Evolutionary conservation across 2,888 invertebrate species (phyloP), one percentile per base, ranked within the genome.

Genomic region (Parochlus steinenii): DNA sequence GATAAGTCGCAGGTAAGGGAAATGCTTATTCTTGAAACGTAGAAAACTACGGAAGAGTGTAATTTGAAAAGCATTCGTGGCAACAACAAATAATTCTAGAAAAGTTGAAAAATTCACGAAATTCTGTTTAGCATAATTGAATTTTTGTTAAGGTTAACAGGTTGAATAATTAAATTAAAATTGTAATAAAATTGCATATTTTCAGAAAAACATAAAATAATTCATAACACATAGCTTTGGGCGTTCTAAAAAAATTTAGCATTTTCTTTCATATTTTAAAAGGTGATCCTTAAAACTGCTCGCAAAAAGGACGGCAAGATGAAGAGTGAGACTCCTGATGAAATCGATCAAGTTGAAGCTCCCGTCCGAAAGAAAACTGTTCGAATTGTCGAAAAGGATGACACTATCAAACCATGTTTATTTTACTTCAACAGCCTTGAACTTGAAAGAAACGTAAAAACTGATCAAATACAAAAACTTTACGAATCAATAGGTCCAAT

Each of bases 401-500:
- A 39, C 5, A 22, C 10, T 1, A 30, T 45, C 4, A 49, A 52
- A 31, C 46, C 49, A 2, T 57, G 53, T 18, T 47, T 48, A 4
- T 46, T 48, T 2, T 89, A 74, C 52, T 86, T 86, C 53, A 66
- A 67, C 33, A 65, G 71, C 42, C 63, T 90, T 41, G 74, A 78
- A 39, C 61, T 63, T 19, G 68, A 71, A 38, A 67, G 89, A 2
- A 67, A 72, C 1, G 70, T 74, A 38, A 71, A 77, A 31, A 62
- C 78, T 5, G 70, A 74, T 3, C 56, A 64, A 5, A 65, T 90
- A 52, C 63, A 71, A 1, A 69, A 73, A 32, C 67, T 76, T n/a
- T 86, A 86, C 51, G 70, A 76, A 29, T 77, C 80, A 1, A 64
- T 86, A 28, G 78, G 81, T 0, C 85, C 87, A 0, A 71, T 86